These are phyloP conservation scores for Epinephelus awoara DNA, from an alignment of 2,797 vertebrate genomes.

Conservation along the genomic window DNA sequence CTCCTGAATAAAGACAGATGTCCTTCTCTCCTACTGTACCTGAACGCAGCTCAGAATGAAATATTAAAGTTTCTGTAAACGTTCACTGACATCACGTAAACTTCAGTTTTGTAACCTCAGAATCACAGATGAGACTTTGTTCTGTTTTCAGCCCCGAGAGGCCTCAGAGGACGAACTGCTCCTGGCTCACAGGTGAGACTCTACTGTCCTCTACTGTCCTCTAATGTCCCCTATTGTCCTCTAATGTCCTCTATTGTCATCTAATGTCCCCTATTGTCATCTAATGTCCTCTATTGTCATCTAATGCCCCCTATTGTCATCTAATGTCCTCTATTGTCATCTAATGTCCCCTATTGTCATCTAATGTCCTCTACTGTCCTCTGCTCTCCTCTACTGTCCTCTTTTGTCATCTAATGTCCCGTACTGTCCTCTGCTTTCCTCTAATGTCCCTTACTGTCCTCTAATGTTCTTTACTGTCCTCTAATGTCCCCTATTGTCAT, in stretches of 20 bases:
- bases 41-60: too few species aligned
- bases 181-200: slow-evolving; percentile 72
- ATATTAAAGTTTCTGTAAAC: too few species aligned
- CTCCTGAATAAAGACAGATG: too few species aligned
- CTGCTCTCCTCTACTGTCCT: not conserved
- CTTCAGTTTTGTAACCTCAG: too few species aligned
- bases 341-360: not conserved
- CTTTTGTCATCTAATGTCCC: not conserved
- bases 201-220: not conserved
- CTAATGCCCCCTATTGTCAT: not conserved
- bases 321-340: fast-evolving
- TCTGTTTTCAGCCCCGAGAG: slow-evolving; percentile 69
- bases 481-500: not conserved
- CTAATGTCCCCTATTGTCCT: not conserved
- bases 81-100: too few species aligned
- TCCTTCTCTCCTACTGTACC: too few species aligned
- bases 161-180: slow-evolving; percentile 78
- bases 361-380: not conserved
- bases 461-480: not conserved
- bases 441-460: not conserved
- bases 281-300: not conserved
- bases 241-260: not conserved
- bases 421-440: not conserved
- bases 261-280: not conserved
- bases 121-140: too few species aligned